A percentile compares a stretch with the other conserved stretches of the same genome.
Conservation (phyloP, 2,797 vertebrate genomes). For the Eospalax fontanierii region DNA sequence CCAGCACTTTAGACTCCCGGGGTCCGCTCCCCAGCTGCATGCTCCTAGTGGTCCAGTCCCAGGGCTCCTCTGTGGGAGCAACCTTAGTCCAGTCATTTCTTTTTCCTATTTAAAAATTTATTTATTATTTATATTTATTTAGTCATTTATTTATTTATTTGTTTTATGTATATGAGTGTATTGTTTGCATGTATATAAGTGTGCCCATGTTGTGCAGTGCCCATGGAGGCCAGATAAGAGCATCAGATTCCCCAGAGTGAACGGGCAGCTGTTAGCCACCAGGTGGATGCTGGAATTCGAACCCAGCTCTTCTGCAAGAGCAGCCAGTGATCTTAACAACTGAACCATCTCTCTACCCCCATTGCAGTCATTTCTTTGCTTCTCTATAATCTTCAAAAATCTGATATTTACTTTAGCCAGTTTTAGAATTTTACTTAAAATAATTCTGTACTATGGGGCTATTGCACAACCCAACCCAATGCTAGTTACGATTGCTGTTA, state of each 20-base stretch:
- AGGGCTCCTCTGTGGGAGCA: background rate
- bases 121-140: too few species aligned
- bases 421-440: slow-evolving; percentile 28
- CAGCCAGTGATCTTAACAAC: too few species aligned
- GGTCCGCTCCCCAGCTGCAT: background rate
- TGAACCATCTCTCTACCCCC: background rate
- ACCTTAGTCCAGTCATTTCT: background rate
- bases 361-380: background rate
- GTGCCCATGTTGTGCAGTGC: too few species aligned
- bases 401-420: background rate
- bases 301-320: too few species aligned
- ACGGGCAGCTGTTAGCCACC: too few species aligned
- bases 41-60: background rate
- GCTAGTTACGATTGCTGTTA: background rate
- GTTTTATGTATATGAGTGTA: too few species aligned
- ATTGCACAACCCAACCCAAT: background rate
- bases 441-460: background rate
- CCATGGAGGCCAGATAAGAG: too few species aligned
- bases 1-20: background rate
- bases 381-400: background rate
- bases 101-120: background rate
- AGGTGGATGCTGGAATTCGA: too few species aligned
- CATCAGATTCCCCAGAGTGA: too few species aligned
- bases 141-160: too few species aligned
- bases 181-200: too few species aligned